phyloP scores from a whole-genome alignment of 2,888 invertebrate species.

The Himalopsyche kuldschensis region DNA sequence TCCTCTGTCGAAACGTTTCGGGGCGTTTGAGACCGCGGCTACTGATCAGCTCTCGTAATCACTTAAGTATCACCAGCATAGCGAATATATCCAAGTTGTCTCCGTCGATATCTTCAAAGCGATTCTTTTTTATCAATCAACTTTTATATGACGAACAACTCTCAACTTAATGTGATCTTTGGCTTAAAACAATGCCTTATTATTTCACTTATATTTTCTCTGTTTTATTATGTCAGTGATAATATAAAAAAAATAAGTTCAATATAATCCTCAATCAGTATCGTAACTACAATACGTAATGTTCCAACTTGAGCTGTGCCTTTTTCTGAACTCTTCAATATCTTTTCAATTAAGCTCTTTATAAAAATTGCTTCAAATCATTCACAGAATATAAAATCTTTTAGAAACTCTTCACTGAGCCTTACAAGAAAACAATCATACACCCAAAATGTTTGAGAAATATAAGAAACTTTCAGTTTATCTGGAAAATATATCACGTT shows the following conservation, averaged over 20 bases:
- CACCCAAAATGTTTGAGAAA: neutral
- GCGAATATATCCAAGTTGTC: neutral
- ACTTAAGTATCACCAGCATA: neutral
- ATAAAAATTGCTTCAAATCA: neutral
- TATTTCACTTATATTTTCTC: too few relatives aligned
- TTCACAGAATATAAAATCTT: neutral
- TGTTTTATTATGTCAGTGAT: too few relatives aligned
- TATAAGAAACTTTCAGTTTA: neutral
- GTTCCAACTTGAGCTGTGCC: too few relatives aligned
- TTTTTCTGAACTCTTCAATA: too few relatives aligned
- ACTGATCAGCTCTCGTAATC: neutral
- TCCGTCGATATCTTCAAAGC: too few relatives aligned
- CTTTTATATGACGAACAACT: too few relatives aligned
- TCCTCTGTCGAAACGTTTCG: constrained; percentile 43
- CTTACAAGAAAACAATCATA: neutral
- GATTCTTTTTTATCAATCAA: too few relatives aligned
- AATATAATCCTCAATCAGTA: too few relatives aligned
- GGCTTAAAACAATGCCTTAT: too few relatives aligned
- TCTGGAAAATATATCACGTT: neutral
- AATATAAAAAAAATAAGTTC: too few relatives aligned
- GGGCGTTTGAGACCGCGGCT: neutral
- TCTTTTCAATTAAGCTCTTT: neutral
- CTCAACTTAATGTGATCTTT: too few relatives aligned
- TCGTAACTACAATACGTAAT: too few relatives aligned
- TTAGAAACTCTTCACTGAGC: neutral